A percentile compares a stretch with the other conserved stretches of the same genome.
Evolutionary conservation across 2,113 vertebrate genomes (phyloP).

Genomic region (Neomonachus schauinslandi): DNA sequence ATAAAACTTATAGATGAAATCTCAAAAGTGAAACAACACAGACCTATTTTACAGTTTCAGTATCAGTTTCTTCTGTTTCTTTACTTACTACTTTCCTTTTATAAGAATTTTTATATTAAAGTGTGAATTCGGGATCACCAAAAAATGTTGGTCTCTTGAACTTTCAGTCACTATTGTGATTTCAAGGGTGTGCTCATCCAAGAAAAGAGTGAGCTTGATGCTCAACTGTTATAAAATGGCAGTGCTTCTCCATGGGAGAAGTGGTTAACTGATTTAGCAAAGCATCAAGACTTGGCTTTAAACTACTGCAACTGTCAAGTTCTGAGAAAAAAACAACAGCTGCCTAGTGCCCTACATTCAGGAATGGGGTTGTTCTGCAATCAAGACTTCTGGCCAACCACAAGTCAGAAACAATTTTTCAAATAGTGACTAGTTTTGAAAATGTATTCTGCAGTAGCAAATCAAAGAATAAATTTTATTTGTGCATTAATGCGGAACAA

Average conservation of each 20-base stretch:
- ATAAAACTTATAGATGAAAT: neutral
- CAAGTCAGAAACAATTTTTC: constrained; percentile 61
- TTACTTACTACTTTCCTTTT: neutral
- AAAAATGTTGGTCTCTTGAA: neutral
- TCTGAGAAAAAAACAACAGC: neutral
- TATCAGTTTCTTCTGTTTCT: neutral
- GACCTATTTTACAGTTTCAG: neutral
- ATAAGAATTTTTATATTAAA: neutral
- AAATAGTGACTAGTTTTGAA: constrained; percentile 33
- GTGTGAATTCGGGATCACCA: neutral
- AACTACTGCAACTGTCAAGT: neutral
- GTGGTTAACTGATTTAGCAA: neutral
- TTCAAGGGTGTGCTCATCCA: neutral
- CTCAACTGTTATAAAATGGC: neutral
- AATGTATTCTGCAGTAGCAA: constrained; percentile 40
- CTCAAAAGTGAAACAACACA: constrained; percentile 18
- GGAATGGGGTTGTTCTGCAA: neutral
- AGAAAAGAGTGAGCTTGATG: neutral
- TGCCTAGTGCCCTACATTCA: neutral
- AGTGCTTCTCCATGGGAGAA: neutral
- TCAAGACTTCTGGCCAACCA: constrained; percentile 23
- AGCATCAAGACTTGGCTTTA: neutral
- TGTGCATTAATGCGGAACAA: constrained; percentile 36
- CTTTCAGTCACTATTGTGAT: neutral
- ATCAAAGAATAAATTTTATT: constrained; percentile 34